Conservation (phyloP, 2,888 invertebrate genomes). For the Formica aserva region DNA sequence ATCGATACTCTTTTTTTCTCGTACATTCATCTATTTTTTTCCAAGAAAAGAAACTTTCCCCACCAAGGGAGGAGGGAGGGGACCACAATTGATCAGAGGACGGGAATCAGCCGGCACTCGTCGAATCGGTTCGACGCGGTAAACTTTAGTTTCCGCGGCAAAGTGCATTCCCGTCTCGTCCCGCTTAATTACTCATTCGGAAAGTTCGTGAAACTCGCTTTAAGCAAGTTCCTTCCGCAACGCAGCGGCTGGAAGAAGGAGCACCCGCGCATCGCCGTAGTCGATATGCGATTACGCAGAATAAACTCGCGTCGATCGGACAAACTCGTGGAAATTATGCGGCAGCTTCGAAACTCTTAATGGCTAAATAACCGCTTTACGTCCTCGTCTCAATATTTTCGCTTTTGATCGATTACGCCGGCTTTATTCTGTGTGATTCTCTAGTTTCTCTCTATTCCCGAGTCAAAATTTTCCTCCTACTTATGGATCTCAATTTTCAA, state of each 20-base stretch:
- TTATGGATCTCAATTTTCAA: not conserved
- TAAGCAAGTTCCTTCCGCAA: conserved; percentile 65
- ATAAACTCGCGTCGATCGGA: conserved; percentile 66
- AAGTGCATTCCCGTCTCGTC: conserved; percentile 69
- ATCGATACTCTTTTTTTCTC: not conserved
- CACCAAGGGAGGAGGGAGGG: not conserved
- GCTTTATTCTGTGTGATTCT: not conserved
- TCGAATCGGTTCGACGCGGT: conserved; percentile 53
- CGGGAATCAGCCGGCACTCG: conserved; percentile 47
- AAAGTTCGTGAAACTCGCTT: conserved; percentile 75
- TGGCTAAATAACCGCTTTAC: conserved; percentile 35
- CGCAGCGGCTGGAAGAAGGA: conserved; percentile 49
- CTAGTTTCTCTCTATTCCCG: not conserved
- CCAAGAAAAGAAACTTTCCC: conserved; percentile 32
- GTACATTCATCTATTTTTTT: not conserved
- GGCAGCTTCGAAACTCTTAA: conserved; percentile 45
- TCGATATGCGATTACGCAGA: conserved; percentile 77
- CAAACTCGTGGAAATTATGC: conserved; percentile 17
- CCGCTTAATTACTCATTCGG: conserved; percentile 78
- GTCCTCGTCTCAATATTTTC: not conserved
- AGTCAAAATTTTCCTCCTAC: not conserved
- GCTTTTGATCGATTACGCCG: not conserved
- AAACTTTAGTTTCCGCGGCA: conserved; percentile 63
- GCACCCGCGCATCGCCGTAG: conserved; percentile 57
- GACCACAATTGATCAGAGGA: conserved; percentile 49